Percentiles rank a stretch among this genome's conserved stretches.
Conservation (phyloP, 2,113 vertebrate species). For the Mirza zaza region DNA sequence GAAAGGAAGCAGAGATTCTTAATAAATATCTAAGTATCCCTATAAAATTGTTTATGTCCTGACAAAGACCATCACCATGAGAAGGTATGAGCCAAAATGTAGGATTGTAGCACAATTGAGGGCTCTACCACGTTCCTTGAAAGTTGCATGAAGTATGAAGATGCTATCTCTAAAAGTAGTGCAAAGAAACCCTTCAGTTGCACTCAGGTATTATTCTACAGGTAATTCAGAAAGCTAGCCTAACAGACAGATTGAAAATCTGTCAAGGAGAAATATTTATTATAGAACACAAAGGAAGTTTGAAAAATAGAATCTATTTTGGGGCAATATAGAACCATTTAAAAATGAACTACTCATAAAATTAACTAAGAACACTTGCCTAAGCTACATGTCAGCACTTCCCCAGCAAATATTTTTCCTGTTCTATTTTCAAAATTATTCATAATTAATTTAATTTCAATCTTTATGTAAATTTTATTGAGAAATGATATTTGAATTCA, state of each 20-base stretch:
- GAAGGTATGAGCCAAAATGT: background rate
- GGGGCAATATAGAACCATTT: background rate
- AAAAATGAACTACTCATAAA: background rate
- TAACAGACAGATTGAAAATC: background rate
- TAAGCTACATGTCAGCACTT: background rate
- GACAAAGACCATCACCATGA: background rate
- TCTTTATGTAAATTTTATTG: background rate
- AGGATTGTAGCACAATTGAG: background rate
- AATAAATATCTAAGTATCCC: background rate
- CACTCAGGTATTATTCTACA: background rate
- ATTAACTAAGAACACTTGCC: background rate
- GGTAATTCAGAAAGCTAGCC: background rate
- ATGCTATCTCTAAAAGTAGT: background rate
- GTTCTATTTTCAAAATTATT: background rate
- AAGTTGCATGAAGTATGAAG: background rate
- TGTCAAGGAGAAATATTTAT: background rate
- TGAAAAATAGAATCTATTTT: background rate
- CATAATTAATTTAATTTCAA: background rate
- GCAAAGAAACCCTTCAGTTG: background rate
- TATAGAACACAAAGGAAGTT: background rate
- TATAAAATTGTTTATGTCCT: background rate
- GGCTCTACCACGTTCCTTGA: background rate
- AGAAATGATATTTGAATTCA: background rate
- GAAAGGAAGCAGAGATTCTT: background rate
- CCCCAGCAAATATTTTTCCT: background rate